Percentiles rank a stretch among this genome's conserved stretches.
phyloP scores from a whole-genome alignment of 2,113 vertebrate species.

The Haemorhous mexicanus region DNA sequence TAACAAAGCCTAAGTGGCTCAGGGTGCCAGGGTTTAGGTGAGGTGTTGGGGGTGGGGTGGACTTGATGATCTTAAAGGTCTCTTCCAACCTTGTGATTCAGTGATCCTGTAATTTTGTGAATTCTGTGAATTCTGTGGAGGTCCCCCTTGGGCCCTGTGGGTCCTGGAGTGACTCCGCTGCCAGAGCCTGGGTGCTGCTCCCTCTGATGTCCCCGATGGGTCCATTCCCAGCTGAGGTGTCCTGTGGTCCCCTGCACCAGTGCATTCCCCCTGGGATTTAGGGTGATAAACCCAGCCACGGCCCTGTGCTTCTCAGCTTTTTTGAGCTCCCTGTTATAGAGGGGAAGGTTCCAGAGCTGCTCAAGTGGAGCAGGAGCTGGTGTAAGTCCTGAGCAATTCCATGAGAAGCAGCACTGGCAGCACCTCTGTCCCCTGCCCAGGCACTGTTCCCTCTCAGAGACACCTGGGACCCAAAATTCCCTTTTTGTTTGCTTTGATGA shows the following conservation, averaged over 20 bases:
- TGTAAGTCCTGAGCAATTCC: neutral
- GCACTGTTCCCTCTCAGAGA: neutral
- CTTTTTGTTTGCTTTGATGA: neutral
- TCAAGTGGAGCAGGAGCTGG: neutral
- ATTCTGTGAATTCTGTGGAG: neutral
- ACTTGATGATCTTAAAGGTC: neutral
- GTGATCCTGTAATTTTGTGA: too few relatives aligned
- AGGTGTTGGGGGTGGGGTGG: neutral
- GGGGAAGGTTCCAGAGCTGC: neutral
- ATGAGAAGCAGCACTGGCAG: neutral
- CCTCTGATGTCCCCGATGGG: neutral
- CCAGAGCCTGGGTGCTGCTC: neutral
- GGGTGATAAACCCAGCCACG: neutral
- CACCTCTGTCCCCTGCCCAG: neutral
- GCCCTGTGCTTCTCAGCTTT: neutral
- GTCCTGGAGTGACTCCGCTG: neutral
- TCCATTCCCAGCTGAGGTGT: neutral
- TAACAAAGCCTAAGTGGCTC: neutral
- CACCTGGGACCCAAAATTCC: neutral
- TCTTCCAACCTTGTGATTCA: neutral
- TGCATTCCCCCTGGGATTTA: accelerated
- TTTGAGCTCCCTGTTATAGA: accelerated
- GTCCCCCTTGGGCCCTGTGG: neutral
- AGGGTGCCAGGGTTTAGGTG: neutral
- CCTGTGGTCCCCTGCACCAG: neutral